A percentile compares a stretch with the other conserved stretches of the same genome.
Evolutionary conservation across 2,888 invertebrate genomes (phyloP).

Genomic region (Cryptus viduatorius): DNA sequence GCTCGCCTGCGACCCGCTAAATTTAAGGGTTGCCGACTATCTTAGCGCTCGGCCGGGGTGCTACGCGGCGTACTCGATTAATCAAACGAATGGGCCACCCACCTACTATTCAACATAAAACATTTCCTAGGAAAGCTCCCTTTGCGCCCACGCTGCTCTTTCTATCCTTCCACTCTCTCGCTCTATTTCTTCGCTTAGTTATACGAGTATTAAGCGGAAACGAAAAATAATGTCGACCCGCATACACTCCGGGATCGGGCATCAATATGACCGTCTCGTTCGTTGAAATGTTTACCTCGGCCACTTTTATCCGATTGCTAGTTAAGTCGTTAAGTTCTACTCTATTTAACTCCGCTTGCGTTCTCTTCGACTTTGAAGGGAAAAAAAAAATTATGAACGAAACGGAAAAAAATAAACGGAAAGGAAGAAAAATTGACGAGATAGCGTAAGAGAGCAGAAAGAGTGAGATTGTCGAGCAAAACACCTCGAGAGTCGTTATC

Average conservation of each 20-base stretch:
- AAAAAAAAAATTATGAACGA: neutral
- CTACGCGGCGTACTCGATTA: constrained; percentile 40
- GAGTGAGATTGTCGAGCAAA: constrained; percentile 66
- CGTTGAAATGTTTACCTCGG: neutral
- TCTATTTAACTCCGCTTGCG: no score
- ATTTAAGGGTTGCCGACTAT: constrained; percentile 76
- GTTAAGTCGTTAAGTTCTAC: neutral
- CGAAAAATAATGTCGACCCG: constrained; percentile 36
- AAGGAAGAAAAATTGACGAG: constrained; percentile 38
- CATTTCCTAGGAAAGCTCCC: constrained; percentile 25
- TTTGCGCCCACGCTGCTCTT: neutral
- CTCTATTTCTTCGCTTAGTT: constrained; percentile 11
- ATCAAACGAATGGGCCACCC: constrained; percentile 47
- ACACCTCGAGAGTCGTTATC: constrained; percentile 68
- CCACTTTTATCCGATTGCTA: neutral
- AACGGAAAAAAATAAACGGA: constrained; percentile 34
- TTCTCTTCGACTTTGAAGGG: neutral
- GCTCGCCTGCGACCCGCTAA: constrained; percentile 71
- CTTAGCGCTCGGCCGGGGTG: constrained; percentile 68
- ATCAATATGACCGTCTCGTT: neutral
- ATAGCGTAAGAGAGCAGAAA: constrained; percentile 26
- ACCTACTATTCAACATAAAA: constrained; percentile 37
- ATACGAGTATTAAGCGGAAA: constrained; percentile 2
- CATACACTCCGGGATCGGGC: neutral
- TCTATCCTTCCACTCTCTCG: neutral